phyloP scores from a whole-genome alignment of 2,797 vertebrate genomes.

The Pseudotriccus pelzelni region DNA sequence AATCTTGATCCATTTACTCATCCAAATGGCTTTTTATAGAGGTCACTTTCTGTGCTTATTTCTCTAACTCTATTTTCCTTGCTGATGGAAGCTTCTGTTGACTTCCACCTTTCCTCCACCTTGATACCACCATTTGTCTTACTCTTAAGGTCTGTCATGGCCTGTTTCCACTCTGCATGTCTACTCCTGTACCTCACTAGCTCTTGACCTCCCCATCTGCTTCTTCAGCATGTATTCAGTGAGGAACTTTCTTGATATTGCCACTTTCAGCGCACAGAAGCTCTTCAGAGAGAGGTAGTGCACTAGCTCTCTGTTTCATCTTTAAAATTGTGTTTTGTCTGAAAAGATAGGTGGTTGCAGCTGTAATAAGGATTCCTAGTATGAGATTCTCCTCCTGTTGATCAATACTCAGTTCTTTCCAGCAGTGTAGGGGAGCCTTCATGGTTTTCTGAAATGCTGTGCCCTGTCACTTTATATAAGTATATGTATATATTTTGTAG shows the following conservation, averaged over 20 bases:
- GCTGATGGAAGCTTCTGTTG: not conserved
- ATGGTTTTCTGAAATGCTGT: not conserved
- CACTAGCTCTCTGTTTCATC: not conserved
- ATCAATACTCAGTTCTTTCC: not conserved
- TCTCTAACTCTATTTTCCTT: not conserved
- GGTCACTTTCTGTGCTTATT: not conserved
- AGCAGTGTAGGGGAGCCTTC: not conserved
- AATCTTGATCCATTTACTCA: not conserved
- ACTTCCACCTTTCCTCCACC: not conserved
- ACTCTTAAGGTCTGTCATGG: not conserved
- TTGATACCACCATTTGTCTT: not conserved
- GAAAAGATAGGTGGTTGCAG: not conserved
- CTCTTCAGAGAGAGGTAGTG: not conserved
- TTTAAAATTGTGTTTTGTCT: not conserved
- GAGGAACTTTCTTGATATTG: not conserved
- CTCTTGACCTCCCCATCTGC: not conserved
- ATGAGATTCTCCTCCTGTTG: not conserved
- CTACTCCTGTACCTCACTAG: not conserved
- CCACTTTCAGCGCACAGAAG: not conserved
- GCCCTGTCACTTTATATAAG: fast-evolving
- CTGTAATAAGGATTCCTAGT: not conserved
- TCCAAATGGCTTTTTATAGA: not conserved
- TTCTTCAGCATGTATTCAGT: not conserved
- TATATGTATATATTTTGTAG: too few relatives aligned
- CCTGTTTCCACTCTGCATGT: not conserved